Base-by-base conservation (phyloP, 2,888 invertebrate genomes). In the Amblyteles armatorius region DNA sequence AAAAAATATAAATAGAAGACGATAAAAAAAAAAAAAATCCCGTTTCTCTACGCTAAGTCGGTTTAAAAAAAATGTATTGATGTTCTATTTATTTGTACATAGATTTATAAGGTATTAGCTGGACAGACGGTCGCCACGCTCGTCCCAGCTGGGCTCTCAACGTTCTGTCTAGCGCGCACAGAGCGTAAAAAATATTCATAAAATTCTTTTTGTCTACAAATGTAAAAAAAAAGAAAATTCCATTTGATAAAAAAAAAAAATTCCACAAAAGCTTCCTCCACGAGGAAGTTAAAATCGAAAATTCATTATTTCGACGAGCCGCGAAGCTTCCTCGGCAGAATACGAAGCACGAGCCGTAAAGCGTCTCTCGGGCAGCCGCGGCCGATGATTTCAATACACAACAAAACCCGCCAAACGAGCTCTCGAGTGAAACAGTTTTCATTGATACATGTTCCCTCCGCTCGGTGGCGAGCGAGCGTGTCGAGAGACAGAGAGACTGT, bases 321-420 rank as follows among this genome's bases (percentile, higher is more conserved):
- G 26, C 19, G 11, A 57, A 9, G 11, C 6, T 44, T 11, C 11
- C 13, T 57, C 19, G 11, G 13, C 26, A 3, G 11, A 26, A 2
- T 19, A 57, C 13, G 13, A 22, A 26, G 19, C 26, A 1, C 11
- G 57, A 26, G 22, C 57, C 57, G 57, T 9, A 55, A 19, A 19
- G 26, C 52, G 19, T 19, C 9, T 40, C 40, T 40, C 9, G 40
- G 2, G 9, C 22, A 19, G 19, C 57, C 13, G 13, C 26, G 57
- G 57, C 26, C 4, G 57, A 33, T 16, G 16, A 63, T 63, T 63
- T 76, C 68, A 69, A 55, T 79, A 60, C n/a, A 78, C 76, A 81
- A 60, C 33, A 65, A 73, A 55, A 52, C 60, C 29, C 5, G 29
- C 16, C 4, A 63, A 63, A 69, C 26, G 69, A 50, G 22, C 29